Percentiles rank a stretch among this genome's conserved stretches.
Conservation (phyloP, 2,797 vertebrate genomes). For the Alca torda region DNA sequence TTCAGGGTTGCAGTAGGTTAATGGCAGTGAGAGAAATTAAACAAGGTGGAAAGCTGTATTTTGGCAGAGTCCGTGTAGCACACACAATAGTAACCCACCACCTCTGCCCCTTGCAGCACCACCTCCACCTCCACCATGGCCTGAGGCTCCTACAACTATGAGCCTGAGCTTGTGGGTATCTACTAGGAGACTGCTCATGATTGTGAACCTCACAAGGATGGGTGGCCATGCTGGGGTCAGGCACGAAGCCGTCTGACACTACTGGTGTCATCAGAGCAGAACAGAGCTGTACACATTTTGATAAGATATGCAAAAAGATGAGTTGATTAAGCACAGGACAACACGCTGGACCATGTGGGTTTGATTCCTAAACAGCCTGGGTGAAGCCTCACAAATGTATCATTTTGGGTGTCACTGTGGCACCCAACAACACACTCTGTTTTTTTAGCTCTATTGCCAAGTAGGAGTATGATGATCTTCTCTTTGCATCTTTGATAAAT, state of each 20-base stretch:
- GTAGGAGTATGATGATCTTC: constrained; percentile 9
- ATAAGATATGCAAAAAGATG: not conserved
- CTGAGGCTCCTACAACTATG: not conserved
- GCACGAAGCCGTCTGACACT: not conserved
- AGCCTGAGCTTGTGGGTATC: not conserved
- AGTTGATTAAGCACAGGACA: not conserved
- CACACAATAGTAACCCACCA: fast-evolving
- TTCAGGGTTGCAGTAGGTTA: not conserved
- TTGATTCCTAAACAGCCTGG: not conserved
- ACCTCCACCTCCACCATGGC: not conserved
- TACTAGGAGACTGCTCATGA: not conserved
- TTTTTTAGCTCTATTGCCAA: not conserved
- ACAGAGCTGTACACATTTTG: not conserved
- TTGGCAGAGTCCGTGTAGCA: not conserved
- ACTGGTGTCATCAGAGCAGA: not conserved
- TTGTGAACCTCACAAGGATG: not conserved
- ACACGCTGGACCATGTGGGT: not conserved
- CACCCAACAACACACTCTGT: not conserved
- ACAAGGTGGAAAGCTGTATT: not conserved
- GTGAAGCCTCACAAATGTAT: not conserved
- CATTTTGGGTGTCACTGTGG: not conserved
- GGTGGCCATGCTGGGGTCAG: not conserved
- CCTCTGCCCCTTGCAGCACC: not conserved
- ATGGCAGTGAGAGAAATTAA: not conserved
- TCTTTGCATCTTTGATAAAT: constrained; percentile 28